Percentiles rank a stretch among this genome's conserved stretches.
Evolutionary conservation across 2,113 vertebrate genomes (phyloP).

Genomic region (Mastomys natalensis): DNA sequence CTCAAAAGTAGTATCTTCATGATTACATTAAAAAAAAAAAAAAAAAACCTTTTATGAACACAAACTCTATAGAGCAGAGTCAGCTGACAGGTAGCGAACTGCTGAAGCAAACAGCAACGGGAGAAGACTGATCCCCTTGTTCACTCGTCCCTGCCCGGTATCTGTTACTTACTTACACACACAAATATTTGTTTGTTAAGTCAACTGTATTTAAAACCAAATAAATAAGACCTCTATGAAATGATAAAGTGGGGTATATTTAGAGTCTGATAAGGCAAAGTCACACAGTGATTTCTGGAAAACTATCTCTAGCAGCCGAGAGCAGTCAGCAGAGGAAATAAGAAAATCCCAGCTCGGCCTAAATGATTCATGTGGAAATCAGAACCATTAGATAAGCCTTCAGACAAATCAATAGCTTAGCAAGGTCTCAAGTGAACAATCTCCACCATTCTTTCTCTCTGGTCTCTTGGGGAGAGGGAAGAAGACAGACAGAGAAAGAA

Average conservation of each 20-base stretch:
- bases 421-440: slow-evolving; percentile 60
- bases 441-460: slow-evolving; percentile 18
- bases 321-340: slow-evolving; percentile 39
- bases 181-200: slow-evolving; percentile 49
- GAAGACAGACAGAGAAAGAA: neutral
- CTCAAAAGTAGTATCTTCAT: neutral
- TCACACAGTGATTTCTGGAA: neutral
- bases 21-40: slow-evolving; percentile 3
- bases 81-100: neutral
- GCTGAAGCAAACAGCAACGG: slow-evolving; percentile 9
- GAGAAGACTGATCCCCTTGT: neutral
- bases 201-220: slow-evolving; percentile 63
- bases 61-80: neutral
- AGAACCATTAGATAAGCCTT: slow-evolving; percentile 22
- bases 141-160: neutral
- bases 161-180: slow-evolving; percentile 19
- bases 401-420: neutral
- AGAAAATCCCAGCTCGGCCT: slow-evolving; percentile 43
- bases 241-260: slow-evolving; percentile 38
- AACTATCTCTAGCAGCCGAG: neutral
- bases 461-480: neutral
- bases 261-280: slow-evolving; percentile 9
- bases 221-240: slow-evolving; percentile 33
- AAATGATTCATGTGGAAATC: neutral
- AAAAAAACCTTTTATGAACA: neutral